Base-by-base conservation (phyloP, 2,888 invertebrate genomes). In the Lacanobia wlatinum region DNA sequence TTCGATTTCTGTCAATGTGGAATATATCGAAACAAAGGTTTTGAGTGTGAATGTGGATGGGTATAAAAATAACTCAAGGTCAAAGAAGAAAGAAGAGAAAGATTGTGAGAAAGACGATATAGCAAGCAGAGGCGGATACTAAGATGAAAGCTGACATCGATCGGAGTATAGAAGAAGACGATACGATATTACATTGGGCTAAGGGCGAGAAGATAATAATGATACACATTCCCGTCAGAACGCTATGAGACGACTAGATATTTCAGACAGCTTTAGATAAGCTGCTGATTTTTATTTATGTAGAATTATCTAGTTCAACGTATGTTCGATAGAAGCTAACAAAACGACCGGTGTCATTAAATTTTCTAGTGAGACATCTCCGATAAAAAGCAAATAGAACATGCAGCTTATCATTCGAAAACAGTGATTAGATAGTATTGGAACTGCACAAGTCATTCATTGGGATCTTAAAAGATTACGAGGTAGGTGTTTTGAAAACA, bases 401-500 rank as follows among this genome's bases (percentile, higher is more conserved):
- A 34, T 21, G 10, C 38, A 14, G 8, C 8, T 48, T 50, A 62
- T 68, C 55, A 46, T 65, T 40, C 38, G 69, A 64, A 70, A 61
- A 64, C 59, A 72, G 65, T 55, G 84, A 84, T 85, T 62, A 82
- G 71, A 79, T 79, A 84, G 50, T 38, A 12, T 28, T 16, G 21
- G 34, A 77, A 79, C 50, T 52, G 61, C 63, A 77, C 34, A 21
- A 56, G 63, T 76, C 63, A 53, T 76, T 81, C 62, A 65, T 59
- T 55, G 14, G 38, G 12, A 16, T 61, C 58, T 64, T 43, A 52
- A n/a, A 6, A 69, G 70, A 80, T 76, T 52, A 64, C 21, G 28
- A 59, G 61, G 76, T 73, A 34, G 10, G 63, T 82, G 71, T 82
- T 82, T 59, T 84, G 38, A 72, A 84, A 77, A 84, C 70, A 77